phyloP scores from a whole-genome alignment of 2,888 invertebrate genomes.

The Uropetala carovei region DNA sequence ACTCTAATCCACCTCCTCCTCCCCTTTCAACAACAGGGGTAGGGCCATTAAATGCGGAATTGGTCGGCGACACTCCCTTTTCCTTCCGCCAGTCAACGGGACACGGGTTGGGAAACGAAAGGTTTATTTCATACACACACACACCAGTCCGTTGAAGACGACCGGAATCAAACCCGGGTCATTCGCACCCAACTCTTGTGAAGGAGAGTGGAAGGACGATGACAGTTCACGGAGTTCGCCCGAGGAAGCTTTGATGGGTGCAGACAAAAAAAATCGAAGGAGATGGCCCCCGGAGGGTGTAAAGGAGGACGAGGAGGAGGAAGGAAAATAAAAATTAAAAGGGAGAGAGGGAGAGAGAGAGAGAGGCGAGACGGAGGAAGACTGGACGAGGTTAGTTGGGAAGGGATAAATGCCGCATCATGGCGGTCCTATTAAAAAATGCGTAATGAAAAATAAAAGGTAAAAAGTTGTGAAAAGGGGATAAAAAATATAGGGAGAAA shows the following conservation, averaged over 20 bases:
- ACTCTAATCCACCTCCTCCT: no score
- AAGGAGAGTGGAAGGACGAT: constrained; percentile 45
- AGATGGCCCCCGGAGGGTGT: constrained; percentile 32
- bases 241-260: background rate
- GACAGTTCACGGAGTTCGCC: background rate
- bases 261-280: background rate
- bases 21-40: no score
- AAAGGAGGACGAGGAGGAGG: no score
- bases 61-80: no score
- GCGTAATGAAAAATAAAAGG: constrained; percentile 38
- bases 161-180: constrained; percentile 16
- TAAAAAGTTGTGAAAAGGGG: background rate
- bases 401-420: constrained; percentile 42
- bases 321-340: no score
- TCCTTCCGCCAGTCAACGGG: no score
- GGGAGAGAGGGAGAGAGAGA: no score
- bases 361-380: background rate
- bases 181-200: background rate
- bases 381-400: background rate
- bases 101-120: no score
- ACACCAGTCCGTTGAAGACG: background rate
- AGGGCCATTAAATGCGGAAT: no score
- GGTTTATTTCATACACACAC: background rate
- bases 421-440: constrained; percentile 46
- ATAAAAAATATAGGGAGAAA: background rate